Conservation (phyloP, 2,888 invertebrate species). For the Tetramorium bicarinatum region DNA sequence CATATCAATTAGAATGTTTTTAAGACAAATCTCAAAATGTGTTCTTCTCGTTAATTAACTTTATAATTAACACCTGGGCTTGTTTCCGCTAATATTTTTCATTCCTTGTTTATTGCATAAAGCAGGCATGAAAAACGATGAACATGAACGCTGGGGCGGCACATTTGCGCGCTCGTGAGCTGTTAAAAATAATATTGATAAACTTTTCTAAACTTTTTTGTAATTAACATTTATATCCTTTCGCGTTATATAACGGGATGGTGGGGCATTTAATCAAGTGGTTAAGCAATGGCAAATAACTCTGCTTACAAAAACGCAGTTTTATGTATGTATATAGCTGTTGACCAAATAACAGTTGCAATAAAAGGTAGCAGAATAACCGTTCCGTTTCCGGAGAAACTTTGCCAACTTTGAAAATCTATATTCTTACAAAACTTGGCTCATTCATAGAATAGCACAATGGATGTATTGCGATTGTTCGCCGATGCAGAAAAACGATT, state of each 20-base stretch:
- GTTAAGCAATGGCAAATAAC: not conserved
- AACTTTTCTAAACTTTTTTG: conserved; percentile 6
- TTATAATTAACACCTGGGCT: conserved; percentile 1
- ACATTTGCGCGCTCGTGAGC: not conserved
- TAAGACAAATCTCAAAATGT: conserved; percentile 28
- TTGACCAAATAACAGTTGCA: conserved; percentile 18
- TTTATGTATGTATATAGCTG: not conserved
- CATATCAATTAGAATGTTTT: conserved; percentile 41
- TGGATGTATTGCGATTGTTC: conserved; percentile 4
- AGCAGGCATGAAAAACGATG: not conserved
- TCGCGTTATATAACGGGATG: not conserved
- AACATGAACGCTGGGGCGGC: not conserved
- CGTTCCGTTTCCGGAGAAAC: conserved; percentile 12
- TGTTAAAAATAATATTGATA: conserved; percentile 24
- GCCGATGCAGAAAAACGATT: conserved; percentile 3
- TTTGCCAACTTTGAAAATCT: not conserved
- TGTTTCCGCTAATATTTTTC: not conserved
- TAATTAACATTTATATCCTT: not conserved
- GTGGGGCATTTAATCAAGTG: not conserved
- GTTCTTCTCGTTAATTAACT: conserved; percentile 8
- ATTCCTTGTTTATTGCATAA: conserved; percentile 8
- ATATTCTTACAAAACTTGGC: conserved; percentile 1
- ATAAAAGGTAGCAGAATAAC: conserved; percentile 8
- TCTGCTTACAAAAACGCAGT: not conserved
- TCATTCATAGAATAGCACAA: not conserved